These are phyloP conservation scores for Potamarius usumacintae DNA, from an alignment of 2,113 vertebrate species.

Conservation along the genomic window DNA sequence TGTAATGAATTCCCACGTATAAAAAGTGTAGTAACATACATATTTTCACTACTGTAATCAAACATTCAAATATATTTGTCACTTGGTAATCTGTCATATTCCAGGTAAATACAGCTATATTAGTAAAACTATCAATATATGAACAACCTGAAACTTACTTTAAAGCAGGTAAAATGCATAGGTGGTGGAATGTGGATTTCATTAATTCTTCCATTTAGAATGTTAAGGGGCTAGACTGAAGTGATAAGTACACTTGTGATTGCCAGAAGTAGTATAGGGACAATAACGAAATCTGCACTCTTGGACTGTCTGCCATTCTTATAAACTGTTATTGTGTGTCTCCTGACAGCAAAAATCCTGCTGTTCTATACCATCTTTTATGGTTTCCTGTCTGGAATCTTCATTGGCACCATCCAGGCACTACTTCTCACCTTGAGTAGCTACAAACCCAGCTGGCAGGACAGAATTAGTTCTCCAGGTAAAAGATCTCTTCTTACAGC, in stretches of 20 bases:
- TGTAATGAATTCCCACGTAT: background rate
- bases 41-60: background rate
- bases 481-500: conserved; percentile 52
- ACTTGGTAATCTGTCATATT: background rate
- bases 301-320: background rate
- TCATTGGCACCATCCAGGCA: conserved; percentile 96
- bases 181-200: background rate
- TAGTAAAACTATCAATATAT: background rate
- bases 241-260: background rate
- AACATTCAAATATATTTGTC: background rate
- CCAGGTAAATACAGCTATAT: background rate
- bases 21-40: background rate
- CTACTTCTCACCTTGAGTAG: conserved; percentile 89
- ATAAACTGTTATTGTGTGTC: conserved; percentile 8
- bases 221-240: background rate
- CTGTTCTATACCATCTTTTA: conserved; percentile 94
- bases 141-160: background rate
- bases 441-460: conserved; percentile 95
- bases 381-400: conserved; percentile 92
- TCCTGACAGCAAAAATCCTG: conserved; percentile 85
- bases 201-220: background rate
- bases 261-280: background rate
- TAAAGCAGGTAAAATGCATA: background rate
- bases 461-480: conserved; percentile 94
- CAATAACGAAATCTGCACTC: background rate